These are phyloP conservation scores for cattle (Bos taurus) DNA, from an alignment of 2,113 vertebrate genomes.

Conservation along the genomic window DNA sequence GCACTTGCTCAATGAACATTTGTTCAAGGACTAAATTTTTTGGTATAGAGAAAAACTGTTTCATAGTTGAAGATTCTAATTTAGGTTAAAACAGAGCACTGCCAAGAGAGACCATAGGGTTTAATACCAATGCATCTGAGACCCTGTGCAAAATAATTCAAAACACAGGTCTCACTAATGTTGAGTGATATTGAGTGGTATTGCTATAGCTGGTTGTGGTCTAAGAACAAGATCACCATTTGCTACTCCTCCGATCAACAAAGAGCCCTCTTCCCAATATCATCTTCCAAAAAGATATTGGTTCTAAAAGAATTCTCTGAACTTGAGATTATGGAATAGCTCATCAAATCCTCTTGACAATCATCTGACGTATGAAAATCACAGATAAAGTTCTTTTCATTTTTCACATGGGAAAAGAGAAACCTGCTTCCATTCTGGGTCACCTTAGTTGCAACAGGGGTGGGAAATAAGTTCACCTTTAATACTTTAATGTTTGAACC, in stretches of 20 bases:
- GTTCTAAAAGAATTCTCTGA: not conserved
- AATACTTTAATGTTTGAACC: not conserved
- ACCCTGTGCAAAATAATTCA: not conserved
- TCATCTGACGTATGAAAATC: not conserved
- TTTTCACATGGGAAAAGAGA: not conserved
- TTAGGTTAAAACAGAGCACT: not conserved
- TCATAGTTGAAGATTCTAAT: constrained; percentile 34
- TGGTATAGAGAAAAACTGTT: constrained; percentile 36
- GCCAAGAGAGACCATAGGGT: not conserved
- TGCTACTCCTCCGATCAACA: not conserved
- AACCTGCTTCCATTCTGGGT: not conserved
- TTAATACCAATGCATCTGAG: not conserved
- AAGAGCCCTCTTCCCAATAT: not conserved
- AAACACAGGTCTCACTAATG: not conserved
- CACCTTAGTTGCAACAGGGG: not conserved
- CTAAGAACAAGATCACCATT: not conserved
- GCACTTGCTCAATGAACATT: constrained; percentile 38
- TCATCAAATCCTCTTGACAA: not conserved
- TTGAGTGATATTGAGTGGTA: not conserved
- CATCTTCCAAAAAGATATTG: not conserved
- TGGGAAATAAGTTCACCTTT: not conserved
- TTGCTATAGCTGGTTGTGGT: not conserved
- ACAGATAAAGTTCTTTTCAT: not conserved
- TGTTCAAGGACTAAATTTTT: constrained; percentile 37
- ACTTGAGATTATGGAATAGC: not conserved